Evolutionary conservation across 2,888 invertebrate genomes (phyloP).

Genomic region (Hartigia nigra): DNA sequence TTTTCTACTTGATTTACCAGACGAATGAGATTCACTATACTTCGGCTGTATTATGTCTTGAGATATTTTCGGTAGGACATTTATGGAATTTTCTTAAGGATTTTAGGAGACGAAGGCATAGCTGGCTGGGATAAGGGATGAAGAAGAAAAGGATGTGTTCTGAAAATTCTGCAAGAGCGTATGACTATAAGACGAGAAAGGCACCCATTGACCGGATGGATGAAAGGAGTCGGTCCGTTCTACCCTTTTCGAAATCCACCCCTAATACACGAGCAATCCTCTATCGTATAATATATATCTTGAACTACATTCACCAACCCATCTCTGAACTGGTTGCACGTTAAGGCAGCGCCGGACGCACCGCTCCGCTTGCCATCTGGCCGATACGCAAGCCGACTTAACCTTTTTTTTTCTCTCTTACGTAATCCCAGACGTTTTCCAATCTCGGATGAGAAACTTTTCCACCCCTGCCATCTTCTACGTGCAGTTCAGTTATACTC

Average conservation of each 20-base stretch:
- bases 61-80: not conserved
- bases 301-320: slow-evolving; percentile 37
- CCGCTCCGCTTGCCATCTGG: slow-evolving; percentile 55
- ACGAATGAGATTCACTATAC: not conserved
- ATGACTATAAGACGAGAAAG: slow-evolving; percentile 16
- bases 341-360: slow-evolving; percentile 19
- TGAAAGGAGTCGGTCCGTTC: slow-evolving; percentile 35
- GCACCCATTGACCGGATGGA: slow-evolving; percentile 42
- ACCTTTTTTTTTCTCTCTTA: slow-evolving; percentile 43
- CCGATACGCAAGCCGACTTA: slow-evolving; percentile 58
- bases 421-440: slow-evolving; percentile 58
- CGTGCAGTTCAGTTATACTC: not conserved
- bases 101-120: not conserved
- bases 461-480: slow-evolving; percentile 15
- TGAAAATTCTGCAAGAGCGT: not conserved
- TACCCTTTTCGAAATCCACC: slow-evolving; percentile 49
- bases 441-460: slow-evolving; percentile 46
- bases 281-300: slow-evolving; percentile 43
- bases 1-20: not conserved
- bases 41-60: not conserved
- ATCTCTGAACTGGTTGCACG: slow-evolving; percentile 40
- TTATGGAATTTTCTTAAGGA: not conserved
- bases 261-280: slow-evolving; percentile 27
- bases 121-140: not conserved
- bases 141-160: not conserved